Conservation (phyloP, 2,113 vertebrate species). For the Uropsilus gracilis region DNA sequence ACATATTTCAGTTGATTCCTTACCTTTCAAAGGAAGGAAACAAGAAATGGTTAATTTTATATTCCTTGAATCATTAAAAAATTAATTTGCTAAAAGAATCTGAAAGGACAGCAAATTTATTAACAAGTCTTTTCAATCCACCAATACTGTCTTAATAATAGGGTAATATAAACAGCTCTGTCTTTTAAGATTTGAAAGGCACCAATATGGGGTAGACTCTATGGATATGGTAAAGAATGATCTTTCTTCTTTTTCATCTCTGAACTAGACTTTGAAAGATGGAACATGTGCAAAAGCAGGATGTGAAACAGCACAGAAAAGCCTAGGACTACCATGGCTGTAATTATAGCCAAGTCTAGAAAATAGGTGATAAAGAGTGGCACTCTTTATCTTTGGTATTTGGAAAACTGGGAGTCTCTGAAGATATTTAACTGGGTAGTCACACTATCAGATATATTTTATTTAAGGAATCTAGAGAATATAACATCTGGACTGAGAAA, state of each 20-base stretch:
- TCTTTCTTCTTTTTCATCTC: background rate
- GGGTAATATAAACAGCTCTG: background rate
- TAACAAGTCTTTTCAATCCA: background rate
- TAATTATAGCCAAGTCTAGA: background rate
- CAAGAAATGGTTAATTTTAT: background rate
- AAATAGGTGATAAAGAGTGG: background rate
- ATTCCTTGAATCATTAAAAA: conserved; percentile 30
- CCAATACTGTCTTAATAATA: background rate
- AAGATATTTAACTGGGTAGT: background rate
- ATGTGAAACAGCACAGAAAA: background rate
- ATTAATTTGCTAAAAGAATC: background rate
- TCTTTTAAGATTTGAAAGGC: background rate
- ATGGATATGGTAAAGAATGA: background rate
- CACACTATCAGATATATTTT: background rate
- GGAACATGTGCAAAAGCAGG: background rate
- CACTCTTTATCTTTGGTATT: background rate
- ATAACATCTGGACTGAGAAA: background rate
- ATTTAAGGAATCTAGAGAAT: background rate
- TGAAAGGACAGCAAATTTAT: background rate
- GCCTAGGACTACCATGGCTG: background rate
- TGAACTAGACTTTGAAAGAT: background rate
- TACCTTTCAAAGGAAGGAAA: background rate
- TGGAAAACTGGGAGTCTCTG: background rate
- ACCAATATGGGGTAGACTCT: background rate
- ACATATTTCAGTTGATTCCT: background rate